A percentile compares a stretch with the other conserved stretches of the same genome.
phyloP scores from a whole-genome alignment of 2,888 invertebrate genomes.

The Lepidocyrtinus sp. region DNA sequence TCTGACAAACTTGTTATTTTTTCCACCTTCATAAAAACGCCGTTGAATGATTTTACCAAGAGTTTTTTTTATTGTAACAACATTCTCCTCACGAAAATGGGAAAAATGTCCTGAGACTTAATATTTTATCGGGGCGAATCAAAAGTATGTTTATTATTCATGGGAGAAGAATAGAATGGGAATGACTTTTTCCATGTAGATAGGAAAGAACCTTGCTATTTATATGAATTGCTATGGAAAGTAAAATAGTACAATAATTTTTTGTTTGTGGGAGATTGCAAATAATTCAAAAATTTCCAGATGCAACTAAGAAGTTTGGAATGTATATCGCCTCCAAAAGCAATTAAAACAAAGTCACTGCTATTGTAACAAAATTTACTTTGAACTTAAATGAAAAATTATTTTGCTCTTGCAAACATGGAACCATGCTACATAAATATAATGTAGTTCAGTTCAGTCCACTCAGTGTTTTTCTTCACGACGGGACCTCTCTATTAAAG shows the following conservation, averaged over 20 bases:
- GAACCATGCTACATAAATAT: not conserved
- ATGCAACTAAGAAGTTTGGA: too few relatives aligned
- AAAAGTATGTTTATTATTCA: not conserved
- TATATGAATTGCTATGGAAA: too few relatives aligned
- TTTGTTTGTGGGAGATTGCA: too few relatives aligned
- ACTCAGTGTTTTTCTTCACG: not conserved
- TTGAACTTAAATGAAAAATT: not conserved
- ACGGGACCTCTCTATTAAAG: not conserved
- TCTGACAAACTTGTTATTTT: slow-evolving; percentile 45
- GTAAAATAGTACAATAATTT: too few relatives aligned
- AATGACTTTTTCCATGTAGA: too few relatives aligned
- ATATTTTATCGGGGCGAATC: not conserved
- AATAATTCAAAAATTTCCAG: too few relatives aligned
- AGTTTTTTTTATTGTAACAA: slow-evolving; percentile 17
- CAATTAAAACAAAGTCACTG: not conserved
- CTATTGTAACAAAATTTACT: not conserved
- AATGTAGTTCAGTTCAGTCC: not conserved
- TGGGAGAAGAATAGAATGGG: too few relatives aligned
- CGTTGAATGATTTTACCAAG: not conserved
- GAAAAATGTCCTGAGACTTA: not conserved
- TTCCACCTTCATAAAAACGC: slow-evolving; percentile 24
- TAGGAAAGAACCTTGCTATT: too few relatives aligned
- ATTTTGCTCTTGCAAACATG: not conserved
- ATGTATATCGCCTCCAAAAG: not conserved
- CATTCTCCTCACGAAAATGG: not conserved